Percentiles rank a stretch among this genome's conserved stretches.
phyloP scores from a whole-genome alignment of 2,797 vertebrate genomes.

The Dermochelys coriacea region DNA sequence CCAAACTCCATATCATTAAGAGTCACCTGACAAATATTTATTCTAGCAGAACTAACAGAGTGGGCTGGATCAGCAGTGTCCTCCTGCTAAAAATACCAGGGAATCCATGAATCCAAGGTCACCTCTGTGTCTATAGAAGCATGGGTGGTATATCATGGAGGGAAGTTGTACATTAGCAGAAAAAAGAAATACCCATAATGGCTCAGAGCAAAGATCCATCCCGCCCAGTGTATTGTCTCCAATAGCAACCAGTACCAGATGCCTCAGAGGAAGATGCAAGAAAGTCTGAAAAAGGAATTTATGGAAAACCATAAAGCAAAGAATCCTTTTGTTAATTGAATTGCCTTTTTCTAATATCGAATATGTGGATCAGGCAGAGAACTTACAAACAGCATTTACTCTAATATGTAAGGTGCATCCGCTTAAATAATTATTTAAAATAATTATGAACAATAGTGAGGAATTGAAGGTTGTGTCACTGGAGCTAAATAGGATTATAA shows the following conservation, averaged over 20 bases:
- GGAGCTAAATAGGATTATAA: no score
- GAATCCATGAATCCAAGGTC: not conserved
- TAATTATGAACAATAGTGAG: not conserved
- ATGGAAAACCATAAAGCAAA: not conserved
- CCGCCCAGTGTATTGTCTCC: no score
- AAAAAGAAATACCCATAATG: not conserved
- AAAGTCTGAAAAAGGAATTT: not conserved
- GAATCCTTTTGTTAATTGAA: not conserved
- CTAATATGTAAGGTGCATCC: accelerated
- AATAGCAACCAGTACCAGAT: accelerated
- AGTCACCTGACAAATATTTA: no score
- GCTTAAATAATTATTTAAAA: not conserved
- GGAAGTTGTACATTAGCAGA: not conserved
- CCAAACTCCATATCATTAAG: no score
- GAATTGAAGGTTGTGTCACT: not conserved
- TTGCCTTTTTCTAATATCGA: not conserved
- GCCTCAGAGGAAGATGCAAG: not conserved
- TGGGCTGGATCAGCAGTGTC: not conserved
- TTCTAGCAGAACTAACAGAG: no score
- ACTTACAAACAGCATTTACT: not conserved
- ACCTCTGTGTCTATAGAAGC: not conserved
- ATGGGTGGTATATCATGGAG: accelerated
- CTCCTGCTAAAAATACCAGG: not conserved
- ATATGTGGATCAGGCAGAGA: not conserved
- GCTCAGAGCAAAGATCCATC: not conserved